Percentiles rank a stretch among this genome's conserved stretches.
Evolutionary conservation across 1,140 invertebrate species (phyloP).

Genomic region (Pomacea maculata): DNA sequence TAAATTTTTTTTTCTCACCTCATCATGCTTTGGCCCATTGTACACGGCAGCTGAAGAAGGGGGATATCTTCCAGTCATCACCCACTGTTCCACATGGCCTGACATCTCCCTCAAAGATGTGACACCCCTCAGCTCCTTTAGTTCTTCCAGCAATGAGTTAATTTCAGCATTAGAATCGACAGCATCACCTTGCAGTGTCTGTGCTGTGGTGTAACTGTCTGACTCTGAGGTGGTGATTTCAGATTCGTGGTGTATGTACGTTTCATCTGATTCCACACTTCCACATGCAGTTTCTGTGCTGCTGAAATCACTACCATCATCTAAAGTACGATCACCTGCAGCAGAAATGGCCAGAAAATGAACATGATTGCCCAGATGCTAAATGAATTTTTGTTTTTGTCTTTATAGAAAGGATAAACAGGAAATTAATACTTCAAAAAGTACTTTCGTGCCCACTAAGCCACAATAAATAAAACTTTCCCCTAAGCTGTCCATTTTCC

Average conservation of each 20-base stretch:
- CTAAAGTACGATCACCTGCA: slow-evolving; percentile 8
- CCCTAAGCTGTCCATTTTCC: too few species aligned
- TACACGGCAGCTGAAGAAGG: not conserved
- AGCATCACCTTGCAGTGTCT: not conserved
- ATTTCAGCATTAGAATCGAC: not conserved
- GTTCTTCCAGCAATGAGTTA: slow-evolving; percentile 22
- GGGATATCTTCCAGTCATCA: slow-evolving; percentile 15
- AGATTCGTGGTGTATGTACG: slow-evolving; percentile 27
- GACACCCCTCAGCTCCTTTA: slow-evolving; percentile 23
- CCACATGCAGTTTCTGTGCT: not conserved
- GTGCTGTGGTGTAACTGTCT: slow-evolving; percentile 26
- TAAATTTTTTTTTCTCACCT: not conserved
- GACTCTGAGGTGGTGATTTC: slow-evolving; percentile 1
- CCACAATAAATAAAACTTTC: too few species aligned
- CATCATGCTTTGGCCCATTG: too few species aligned
- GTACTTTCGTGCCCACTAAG: too few species aligned
- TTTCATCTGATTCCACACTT: slow-evolving; percentile 31
- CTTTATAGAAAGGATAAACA: too few species aligned
- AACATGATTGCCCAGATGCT: too few species aligned
- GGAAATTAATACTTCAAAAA: too few species aligned
- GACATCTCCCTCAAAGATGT: slow-evolving; percentile 26
- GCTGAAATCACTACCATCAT: slow-evolving; percentile 21
- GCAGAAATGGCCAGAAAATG: not conserved
- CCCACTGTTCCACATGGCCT: slow-evolving; percentile 9
- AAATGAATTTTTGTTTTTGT: too few species aligned